A percentile compares a stretch with the other conserved stretches of the same genome.
These are phyloP conservation scores for Epirrhoe tristata DNA, from an alignment of 2,888 invertebrate species.

Conservation along the genomic window DNA sequence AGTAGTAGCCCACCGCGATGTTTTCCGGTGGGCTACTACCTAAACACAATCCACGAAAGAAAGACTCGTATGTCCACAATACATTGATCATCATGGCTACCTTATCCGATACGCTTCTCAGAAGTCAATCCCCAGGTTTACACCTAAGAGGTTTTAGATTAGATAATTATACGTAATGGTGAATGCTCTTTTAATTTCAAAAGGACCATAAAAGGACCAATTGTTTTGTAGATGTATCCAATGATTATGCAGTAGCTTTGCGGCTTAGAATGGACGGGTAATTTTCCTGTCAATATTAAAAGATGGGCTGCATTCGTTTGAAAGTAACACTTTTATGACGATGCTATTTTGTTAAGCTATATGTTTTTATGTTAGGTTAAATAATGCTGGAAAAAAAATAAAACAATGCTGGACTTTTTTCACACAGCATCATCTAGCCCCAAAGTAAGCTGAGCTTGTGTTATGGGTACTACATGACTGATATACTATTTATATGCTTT, in stretches of 20 bases:
- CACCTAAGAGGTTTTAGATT: slow-evolving; percentile 84
- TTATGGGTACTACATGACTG: no score
- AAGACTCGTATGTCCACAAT: no score
- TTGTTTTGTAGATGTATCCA: slow-evolving; percentile 66
- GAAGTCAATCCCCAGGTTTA: slow-evolving; percentile 73
- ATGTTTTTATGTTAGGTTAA: neutral
- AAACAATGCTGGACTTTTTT: no score
- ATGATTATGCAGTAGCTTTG: slow-evolving; percentile 74
- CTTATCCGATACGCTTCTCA: slow-evolving; percentile 69
- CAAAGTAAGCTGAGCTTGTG: no score
- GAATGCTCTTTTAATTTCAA: slow-evolving; percentile 56
- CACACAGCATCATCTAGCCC: no score
- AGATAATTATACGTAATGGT: slow-evolving; percentile 80
- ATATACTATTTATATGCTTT: no score
- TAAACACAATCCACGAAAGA: no score
- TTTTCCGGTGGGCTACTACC: no score
- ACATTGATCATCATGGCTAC: slow-evolving; percentile 37
- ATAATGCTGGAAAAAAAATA: neutral
- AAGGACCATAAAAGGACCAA: slow-evolving; percentile 53
- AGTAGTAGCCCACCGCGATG: no score
- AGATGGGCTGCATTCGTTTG: slow-evolving; percentile 25
- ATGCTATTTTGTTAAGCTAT: slow-evolving; percentile 15
- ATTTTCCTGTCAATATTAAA: slow-evolving; percentile 67
- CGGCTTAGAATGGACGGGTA: slow-evolving; percentile 57
- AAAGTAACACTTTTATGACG: slow-evolving; percentile 42